A percentile compares a stretch with the other conserved stretches of the same genome.
phyloP scores from a whole-genome alignment of 2,113 vertebrate species.

The Clinocottus analis region DNA sequence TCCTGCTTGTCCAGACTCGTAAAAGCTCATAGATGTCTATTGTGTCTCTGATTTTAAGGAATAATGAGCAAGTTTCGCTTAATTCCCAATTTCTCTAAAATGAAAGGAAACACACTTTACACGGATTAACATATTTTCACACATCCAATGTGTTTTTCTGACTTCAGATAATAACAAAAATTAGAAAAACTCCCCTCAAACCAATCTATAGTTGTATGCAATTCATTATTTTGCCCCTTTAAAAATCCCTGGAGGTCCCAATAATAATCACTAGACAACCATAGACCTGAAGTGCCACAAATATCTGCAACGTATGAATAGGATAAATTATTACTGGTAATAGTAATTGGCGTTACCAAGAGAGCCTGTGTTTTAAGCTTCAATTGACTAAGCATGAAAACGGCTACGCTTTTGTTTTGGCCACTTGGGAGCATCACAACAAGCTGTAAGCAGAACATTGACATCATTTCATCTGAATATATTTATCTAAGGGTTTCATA shows the following conservation, averaged over 20 bases:
- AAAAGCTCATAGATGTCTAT: conserved; percentile 10
- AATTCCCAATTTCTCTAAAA: not conserved
- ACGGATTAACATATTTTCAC: conserved; percentile 13
- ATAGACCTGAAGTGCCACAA: not conserved
- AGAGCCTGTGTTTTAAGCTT: not conserved
- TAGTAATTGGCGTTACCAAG: not conserved
- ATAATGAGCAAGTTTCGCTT: conserved; percentile 11
- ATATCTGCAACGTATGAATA: conserved; percentile 11
- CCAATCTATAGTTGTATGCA: conserved; percentile 2
- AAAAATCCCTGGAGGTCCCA: not conserved
- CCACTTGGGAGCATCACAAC: not conserved
- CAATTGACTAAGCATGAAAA: not conserved
- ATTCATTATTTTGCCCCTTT: conserved; percentile 3
- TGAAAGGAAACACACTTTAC: not conserved
- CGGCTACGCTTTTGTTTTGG: not conserved
- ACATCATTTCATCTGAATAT: too few relatives aligned
- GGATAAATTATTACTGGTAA: not conserved
- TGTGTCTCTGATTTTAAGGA: conserved; percentile 12
- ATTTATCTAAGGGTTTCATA: not conserved
- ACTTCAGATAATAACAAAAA: not conserved
- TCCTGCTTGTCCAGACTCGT: not conserved
- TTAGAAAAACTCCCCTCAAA: not conserved
- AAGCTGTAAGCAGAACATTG: not conserved
- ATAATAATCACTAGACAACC: not conserved
- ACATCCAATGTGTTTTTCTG: conserved; percentile 11